Conservation (phyloP, 30 jellyfish, hydroid and myxozoan genomes). For the Chrysaora quinquecirrha region DNA sequence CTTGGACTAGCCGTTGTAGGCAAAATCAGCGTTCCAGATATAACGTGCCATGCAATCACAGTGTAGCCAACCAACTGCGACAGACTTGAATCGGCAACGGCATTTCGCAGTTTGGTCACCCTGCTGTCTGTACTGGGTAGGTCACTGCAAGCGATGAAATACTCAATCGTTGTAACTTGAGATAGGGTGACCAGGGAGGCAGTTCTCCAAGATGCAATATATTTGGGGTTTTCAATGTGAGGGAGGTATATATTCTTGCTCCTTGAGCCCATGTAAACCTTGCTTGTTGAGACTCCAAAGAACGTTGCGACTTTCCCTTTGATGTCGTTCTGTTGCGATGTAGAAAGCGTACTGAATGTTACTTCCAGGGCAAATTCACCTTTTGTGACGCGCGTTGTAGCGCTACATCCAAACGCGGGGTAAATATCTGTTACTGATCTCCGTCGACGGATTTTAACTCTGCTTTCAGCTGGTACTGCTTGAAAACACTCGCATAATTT, state of each 20-base stretch:
- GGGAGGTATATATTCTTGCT: constrained; percentile 6
- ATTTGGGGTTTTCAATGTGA: not conserved
- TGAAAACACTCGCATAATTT: not conserved
- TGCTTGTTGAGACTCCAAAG: constrained; percentile 10
- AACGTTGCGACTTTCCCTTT: constrained; percentile 6
- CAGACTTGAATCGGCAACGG: constrained; percentile 4
- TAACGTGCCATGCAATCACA: constrained; percentile 15
- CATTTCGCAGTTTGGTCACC: not conserved
- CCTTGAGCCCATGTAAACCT: not conserved
- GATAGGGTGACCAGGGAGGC: not conserved
- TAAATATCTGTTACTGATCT: not conserved
- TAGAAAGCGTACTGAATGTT: not conserved
- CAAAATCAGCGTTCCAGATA: constrained; percentile 9
- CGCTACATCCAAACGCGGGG: not conserved
- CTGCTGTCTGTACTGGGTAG: not conserved
- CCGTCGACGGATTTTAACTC: not conserved
- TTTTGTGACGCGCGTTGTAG: constrained; percentile 2
- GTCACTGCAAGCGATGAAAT: constrained; percentile 8
- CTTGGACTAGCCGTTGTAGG: constrained; percentile 15
- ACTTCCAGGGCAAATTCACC: constrained; percentile 3
- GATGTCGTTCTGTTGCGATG: not conserved
- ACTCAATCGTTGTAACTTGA: not conserved
- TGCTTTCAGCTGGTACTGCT: no score
- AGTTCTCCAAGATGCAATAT: constrained; percentile 4
- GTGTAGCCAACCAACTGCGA: constrained; percentile 15